Base-by-base conservation (phyloP, 2,888 invertebrate genomes). In the Argyresthia albistria region DNA sequence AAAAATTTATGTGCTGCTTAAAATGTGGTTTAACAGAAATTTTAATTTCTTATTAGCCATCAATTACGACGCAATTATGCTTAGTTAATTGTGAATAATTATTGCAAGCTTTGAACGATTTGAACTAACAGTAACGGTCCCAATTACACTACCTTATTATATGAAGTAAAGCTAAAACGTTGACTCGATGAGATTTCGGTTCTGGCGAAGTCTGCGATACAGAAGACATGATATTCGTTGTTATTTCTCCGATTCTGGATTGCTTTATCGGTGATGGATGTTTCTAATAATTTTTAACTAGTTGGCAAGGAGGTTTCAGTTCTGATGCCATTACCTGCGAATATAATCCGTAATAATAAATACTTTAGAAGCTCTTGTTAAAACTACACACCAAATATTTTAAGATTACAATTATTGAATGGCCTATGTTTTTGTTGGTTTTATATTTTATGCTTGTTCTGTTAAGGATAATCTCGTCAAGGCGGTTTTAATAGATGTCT, bases 151-250 rank as follows among this genome's bases (percentile, higher is more conserved):
- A 58, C 50, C 58, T 58, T 58, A 58, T 50, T 51, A 52, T 54
- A 51, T 53, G 54, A 56, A 54, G 56, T 48, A n/a, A n/a, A n/a
- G n/a, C n/a, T 25, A 25, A 4, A 2, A 25, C 25, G 25, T 25
- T 25, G 25, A 25, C 25, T 25, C 25, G 25, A 25, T 25, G 25
- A 25, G 25, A 25, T 25, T 25, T 25, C 25, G 25, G 25, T 25
- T 25, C 25, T 25, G 25, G 25, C 25, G 25, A 25, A 25, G 25
- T 25, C 25, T 25, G 25, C 55, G 50, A 46, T 56, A 54, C 53
- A 48, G 56, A 59, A 56, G 58, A 62, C 57, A 55, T 60, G 51
- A 55, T 59, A 59, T 65, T 64, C 66, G 66, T 65, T 65, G 65
- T 64, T 57, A 43, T 55, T 55, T 37, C 45, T 45, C 15, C 14